Evolutionary conservation across 1,140 invertebrate species (phyloP), one percentile per base, ranked within the genome.

Genomic region (Cataglyphis hispanica): DNA sequence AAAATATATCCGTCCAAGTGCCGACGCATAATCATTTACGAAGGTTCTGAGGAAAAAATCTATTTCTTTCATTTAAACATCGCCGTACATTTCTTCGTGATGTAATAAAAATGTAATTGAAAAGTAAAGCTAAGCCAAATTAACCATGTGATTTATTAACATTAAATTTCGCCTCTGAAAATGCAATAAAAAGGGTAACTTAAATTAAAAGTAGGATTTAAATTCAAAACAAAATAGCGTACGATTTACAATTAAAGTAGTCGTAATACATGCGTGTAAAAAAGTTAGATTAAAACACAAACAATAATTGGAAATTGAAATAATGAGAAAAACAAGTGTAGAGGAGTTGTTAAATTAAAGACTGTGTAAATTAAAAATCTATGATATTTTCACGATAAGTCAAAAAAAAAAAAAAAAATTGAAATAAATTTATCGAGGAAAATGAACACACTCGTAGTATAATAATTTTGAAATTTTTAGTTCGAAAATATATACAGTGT

Each of bases 361-460:
- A 43, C 19, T 11, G 22, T 25, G 22, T 7, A 60, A 72, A 72
- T 81, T 81, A 72, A 81, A 72, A 70, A 72, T 69, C 77, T 40
- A 40, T 60, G 19, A 19, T 46, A 34, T 60, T 74, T 80, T 58
- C 37, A 5, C 37, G 27, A 72, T 72, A 34, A 25, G 11, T 34
- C 37, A 37, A 27, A 2, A 13, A 60, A 74, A 60, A 56, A 25
- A 37, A 27, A 2, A 13, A 60, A 74, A 60, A 56, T 58, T 25
- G n/a, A 74, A 81, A 72, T 74, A 34, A 72, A 72, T 83, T 83
- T 83, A 25, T 13, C 50, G 34, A 31, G n/a, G n/a, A 25, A 66
- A 83, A 60, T 81, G 50, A 53, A 70, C 40, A 70, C 40, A 43
- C 37, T n/a, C 34, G 50, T 43, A 7, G 78, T 60, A 72, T 46